Percentiles rank a stretch among this genome's conserved stretches.
These are phyloP conservation scores for Drosophila teissieri DNA, from an alignment of 1,140 invertebrate species.

Conservation along the genomic window DNA sequence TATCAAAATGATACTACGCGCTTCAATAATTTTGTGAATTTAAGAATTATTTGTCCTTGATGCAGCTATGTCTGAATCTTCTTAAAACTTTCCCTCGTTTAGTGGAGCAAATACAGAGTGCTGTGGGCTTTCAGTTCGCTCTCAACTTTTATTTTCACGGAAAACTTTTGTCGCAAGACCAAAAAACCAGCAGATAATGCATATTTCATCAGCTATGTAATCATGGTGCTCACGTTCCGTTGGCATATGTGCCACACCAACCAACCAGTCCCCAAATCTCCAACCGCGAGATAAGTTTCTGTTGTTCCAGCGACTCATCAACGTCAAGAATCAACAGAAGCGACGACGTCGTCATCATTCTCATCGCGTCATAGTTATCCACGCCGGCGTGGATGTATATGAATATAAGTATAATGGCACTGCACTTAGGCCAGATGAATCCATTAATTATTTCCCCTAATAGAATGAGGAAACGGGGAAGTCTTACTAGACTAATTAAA, in stretches of 20 bases:
- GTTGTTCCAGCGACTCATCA: constrained; percentile 45
- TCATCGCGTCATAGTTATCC: constrained; percentile 8
- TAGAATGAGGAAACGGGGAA: constrained; percentile 41
- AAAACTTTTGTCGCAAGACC: constrained; percentile 23
- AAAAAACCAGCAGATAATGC: constrained; percentile 26
- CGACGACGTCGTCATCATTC: constrained; percentile 35
- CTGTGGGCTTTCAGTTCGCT: constrained; percentile 2
- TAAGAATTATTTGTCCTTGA: not conserved
- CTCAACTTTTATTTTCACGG: constrained; percentile 33
- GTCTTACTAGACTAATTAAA: constrained; percentile 68
- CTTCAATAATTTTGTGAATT: not conserved
- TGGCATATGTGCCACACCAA: constrained; percentile 25
- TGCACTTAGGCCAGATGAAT: constrained; percentile 76
- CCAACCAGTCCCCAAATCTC: constrained; percentile 2
- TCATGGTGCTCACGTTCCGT: constrained; percentile 22
- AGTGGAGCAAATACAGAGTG: constrained; percentile 10
- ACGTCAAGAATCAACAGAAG: constrained; percentile 45
- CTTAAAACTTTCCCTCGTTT: not conserved
- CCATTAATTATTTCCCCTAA: constrained; percentile 75
- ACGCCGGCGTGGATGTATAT: not conserved
- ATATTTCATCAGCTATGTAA: constrained; percentile 48
- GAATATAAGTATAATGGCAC: constrained; percentile 53
- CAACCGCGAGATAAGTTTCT: constrained; percentile 39
- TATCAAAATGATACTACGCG: no score
- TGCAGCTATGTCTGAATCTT: not conserved